Base-by-base conservation (phyloP, 2,888 invertebrate genomes). In the Psylliodes chrysocephalus region DNA sequence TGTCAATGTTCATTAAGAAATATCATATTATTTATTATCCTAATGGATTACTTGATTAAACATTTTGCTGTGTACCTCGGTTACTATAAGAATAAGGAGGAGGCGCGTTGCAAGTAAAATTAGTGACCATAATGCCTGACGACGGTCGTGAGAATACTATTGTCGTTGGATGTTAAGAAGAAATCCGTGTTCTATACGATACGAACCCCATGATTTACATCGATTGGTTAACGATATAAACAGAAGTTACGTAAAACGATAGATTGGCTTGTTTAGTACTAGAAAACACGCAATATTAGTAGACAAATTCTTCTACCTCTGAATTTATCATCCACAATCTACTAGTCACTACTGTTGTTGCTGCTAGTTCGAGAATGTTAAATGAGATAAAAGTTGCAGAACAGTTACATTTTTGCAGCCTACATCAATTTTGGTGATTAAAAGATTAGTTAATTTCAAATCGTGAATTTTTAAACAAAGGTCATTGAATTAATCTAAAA, bases 281-380 rank as follows among this genome's bases (percentile, higher is more conserved):
- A 22, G n/a, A 14, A 30, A 56, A 46, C 56, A 56, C 56, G 56
- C 56, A 35, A 56, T 56, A 40, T 40, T 54, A 46, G 33, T 47
- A 47, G 33, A 56, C 56, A 47, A 44, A 56, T 56, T 46, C 33
- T 56, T 18, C 56, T 28, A 25, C 25, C 42, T 54, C 25, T 54
- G 38, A 35, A 55, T 55, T 55, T 55, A 55, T 42, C 44, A 44
- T 55, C 15, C 19, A 17, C 22, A 38, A 38, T 38, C 38, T 38
- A 15, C 14, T 38, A 38, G 38, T 38, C 12, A 14, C 38, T 38
- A 38, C 10, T 14, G 7, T 7, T 14, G 4, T 14, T 4, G 7
- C 15, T 14, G 4, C 38, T 4, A 14, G 2, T 12, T 5, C 38
- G 14, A 38, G 38, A 15, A 38, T 38, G 12, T 38, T 14, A 4